These are phyloP conservation scores for Erebia aethiops DNA, from an alignment of 2,888 invertebrate genomes.

Conservation along the genomic window DNA sequence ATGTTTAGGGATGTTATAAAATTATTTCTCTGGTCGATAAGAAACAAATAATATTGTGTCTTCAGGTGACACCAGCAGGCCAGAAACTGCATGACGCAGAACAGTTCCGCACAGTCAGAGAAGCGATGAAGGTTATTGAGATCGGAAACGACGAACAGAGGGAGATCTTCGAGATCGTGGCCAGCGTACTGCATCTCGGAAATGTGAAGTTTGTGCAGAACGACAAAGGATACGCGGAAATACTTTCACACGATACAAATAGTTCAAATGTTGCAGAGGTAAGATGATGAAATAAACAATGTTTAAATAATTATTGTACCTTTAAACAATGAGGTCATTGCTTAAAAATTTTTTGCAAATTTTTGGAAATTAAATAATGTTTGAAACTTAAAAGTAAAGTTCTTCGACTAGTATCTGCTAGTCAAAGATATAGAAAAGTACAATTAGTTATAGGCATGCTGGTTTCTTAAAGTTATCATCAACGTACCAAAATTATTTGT, in stretches of 20 bases:
- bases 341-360: neutral
- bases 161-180: slow-evolving; percentile 91
- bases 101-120: slow-evolving; percentile 86
- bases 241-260: slow-evolving; percentile 84
- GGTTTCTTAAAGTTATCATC: no score
- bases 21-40: neutral
- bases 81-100: slow-evolving; percentile 82
- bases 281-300: slow-evolving; percentile 45
- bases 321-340: neutral
- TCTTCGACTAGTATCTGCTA: neutral
- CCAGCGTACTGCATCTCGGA: slow-evolving; percentile 92
- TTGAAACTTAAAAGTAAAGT: neutral
- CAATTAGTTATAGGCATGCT: no score
- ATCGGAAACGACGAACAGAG: slow-evolving; percentile 87
- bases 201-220: slow-evolving; percentile 90
- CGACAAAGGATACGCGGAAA: slow-evolving; percentile 87
- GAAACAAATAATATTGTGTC: neutral
- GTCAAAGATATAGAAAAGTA: no score
- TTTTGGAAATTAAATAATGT: neutral
- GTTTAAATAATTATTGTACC: neutral
- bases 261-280: slow-evolving; percentile 86
- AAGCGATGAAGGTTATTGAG: slow-evolving; percentile 91
- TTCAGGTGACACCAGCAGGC: slow-evolving; percentile 56
- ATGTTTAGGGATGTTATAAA: neutral
- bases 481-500: no score